A percentile compares a stretch with the other conserved stretches of the same genome.
phyloP scores from a whole-genome alignment of 2,113 vertebrate species.

The Charina bottae region DNA sequence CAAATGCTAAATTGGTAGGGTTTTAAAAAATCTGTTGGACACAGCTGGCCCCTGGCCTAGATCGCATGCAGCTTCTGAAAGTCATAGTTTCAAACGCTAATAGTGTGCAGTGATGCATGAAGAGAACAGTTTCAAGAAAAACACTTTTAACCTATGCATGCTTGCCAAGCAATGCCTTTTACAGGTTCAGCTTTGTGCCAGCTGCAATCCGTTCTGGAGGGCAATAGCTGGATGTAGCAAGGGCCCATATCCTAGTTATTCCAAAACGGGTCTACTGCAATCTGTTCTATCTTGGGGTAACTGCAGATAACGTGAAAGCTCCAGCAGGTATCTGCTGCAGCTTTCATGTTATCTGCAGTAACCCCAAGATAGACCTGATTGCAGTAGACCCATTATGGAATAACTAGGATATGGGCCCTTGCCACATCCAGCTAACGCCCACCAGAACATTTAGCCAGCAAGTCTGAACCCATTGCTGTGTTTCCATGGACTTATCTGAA shows the following conservation, averaged over 20 bases:
- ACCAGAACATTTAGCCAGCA: not conserved
- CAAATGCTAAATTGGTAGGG: not conserved
- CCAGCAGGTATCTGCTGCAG: no score
- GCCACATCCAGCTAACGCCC: not conserved
- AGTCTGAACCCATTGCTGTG: not conserved
- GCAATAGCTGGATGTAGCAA: not conserved
- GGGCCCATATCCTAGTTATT: not conserved
- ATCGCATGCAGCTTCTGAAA: not conserved
- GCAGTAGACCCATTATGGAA: not conserved
- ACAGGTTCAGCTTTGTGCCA: not conserved
- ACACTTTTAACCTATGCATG: not conserved
- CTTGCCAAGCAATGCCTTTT: not conserved
- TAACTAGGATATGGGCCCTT: not conserved
- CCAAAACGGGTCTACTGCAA: not conserved
- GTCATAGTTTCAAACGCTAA: slow-evolving; percentile 2
- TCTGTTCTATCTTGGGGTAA: not conserved
- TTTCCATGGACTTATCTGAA: not conserved
- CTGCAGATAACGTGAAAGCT: no score
- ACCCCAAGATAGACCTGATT: not conserved
- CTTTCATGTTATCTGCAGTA: no score
- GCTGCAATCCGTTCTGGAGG: not conserved
- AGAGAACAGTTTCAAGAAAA: not conserved
- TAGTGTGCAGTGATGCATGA: not conserved
- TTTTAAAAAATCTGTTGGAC: not conserved
- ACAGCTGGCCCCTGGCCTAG: not conserved